These are phyloP conservation scores for Drosophila falleni DNA, from an alignment of 2,888 invertebrate genomes.

Conservation along the genomic window DNA sequence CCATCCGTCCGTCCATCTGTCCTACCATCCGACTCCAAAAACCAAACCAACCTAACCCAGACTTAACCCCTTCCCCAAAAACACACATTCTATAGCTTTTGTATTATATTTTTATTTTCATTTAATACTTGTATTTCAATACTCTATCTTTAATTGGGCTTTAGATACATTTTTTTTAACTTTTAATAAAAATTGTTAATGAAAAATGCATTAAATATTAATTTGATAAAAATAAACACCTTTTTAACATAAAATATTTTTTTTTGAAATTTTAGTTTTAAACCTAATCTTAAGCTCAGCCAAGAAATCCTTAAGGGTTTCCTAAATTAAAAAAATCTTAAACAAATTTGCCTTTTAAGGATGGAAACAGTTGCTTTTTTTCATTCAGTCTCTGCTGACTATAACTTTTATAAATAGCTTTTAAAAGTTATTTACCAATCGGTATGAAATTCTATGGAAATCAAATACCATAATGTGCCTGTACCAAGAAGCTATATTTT, in stretches of 20 bases:
- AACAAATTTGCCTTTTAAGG: too few species aligned
- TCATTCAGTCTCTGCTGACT: too few species aligned
- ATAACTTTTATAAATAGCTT: too few species aligned
- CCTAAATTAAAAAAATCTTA: too few species aligned
- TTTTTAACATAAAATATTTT: background rate
- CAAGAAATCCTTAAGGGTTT: too few species aligned
- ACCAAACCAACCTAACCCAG: background rate
- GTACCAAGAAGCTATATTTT: background rate
- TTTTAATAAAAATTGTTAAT: background rate
- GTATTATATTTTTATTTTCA: slow-evolving; percentile 34
- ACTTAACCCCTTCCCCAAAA: slow-evolving; percentile 1
- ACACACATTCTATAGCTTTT: slow-evolving; percentile 21
- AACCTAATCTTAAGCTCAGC: too few species aligned
- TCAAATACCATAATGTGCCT: background rate
- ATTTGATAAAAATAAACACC: too few species aligned
- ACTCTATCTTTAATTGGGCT: slow-evolving; percentile 6
- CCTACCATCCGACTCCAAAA: background rate
- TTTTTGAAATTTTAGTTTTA: too few species aligned
- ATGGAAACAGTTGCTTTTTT: too few species aligned
- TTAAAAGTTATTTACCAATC: too few species aligned
- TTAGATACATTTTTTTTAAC: background rate
- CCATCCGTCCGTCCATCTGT: background rate
- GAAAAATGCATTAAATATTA: too few species aligned
- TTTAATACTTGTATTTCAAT: slow-evolving; percentile 16
- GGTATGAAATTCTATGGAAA: background rate